These are phyloP conservation scores for Gavialis gangeticus DNA, from an alignment of 2,113 vertebrate genomes.

Conservation along the genomic window DNA sequence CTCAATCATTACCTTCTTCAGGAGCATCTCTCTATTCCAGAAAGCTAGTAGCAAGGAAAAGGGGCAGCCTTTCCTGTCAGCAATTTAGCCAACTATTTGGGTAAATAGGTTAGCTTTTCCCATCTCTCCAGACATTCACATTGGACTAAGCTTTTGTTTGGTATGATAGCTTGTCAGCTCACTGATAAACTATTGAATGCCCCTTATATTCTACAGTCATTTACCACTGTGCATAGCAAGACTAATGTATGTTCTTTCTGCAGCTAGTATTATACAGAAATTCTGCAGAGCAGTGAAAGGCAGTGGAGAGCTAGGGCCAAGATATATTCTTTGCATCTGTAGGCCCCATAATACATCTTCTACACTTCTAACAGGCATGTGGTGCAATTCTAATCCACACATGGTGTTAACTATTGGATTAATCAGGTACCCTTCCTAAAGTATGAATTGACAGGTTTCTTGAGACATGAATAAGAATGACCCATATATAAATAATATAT, in stretches of 20 bases:
- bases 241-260: not conserved
- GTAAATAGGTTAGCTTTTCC: not conserved
- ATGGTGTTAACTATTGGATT: slow-evolving; percentile 56
- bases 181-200: too few species aligned
- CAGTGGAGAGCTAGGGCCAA: not conserved
- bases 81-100: not conserved
- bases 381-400: slow-evolving; percentile 50
- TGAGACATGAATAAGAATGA: slow-evolving; percentile 61
- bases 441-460: slow-evolving; percentile 61
- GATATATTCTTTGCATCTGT: slow-evolving; percentile 4
- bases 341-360: not conserved
- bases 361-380: not conserved
- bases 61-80: not conserved
- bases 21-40: not conserved
- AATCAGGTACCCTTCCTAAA: slow-evolving; percentile 62
- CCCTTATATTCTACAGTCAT: not conserved
- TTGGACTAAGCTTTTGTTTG: too few species aligned
- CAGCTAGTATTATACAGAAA: not conserved
- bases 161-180: too few species aligned
- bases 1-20: not conserved
- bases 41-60: not conserved
- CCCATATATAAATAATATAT: slow-evolving; percentile 35
- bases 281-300: not conserved
- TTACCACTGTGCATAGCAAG: not conserved
- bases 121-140: too few species aligned